Evolutionary conservation across 92 coral and sea anemone species (phyloP).

Genomic region (Phenganax marumi): DNA sequence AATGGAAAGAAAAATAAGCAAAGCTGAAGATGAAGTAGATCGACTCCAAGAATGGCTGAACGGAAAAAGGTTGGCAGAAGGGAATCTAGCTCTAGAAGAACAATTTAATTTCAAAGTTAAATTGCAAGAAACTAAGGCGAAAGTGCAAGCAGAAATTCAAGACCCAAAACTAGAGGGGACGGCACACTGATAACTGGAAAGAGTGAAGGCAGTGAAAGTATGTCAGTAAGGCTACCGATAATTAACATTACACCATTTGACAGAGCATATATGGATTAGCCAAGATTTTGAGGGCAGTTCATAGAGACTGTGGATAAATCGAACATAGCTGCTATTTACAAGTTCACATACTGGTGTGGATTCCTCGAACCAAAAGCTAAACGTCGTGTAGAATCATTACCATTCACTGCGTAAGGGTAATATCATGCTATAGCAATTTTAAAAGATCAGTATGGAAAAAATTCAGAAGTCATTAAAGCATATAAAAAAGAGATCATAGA

Average conservation of each 20-base stretch:
- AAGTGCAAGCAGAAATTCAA: constrained; percentile 3
- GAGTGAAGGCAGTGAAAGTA: background rate
- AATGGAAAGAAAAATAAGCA: background rate
- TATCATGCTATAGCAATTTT: too few relatives aligned
- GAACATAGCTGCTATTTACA: background rate
- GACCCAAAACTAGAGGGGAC: background rate
- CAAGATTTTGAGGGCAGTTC: background rate
- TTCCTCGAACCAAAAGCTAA: too few relatives aligned
- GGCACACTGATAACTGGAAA: background rate
- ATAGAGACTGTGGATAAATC: background rate
- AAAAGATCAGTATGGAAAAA: too few relatives aligned
- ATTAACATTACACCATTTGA: background rate
- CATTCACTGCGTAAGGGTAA: too few relatives aligned
- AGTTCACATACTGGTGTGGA: too few relatives aligned
- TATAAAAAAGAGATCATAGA: too few relatives aligned
- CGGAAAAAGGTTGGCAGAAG: background rate
- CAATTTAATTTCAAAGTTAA: background rate
- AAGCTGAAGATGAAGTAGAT: constrained; percentile 10
- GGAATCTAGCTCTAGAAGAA: background rate
- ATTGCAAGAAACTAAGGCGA: background rate
- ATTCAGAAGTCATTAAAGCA: too few relatives aligned
- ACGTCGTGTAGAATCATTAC: too few relatives aligned
- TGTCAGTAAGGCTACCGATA: background rate
- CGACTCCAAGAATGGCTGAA: background rate
- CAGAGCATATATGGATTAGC: background rate